Percentiles rank a stretch among this genome's conserved stretches.
These are phyloP conservation scores for Atrichornis clamosus DNA, from an alignment of 2,113 vertebrate species.

Conservation along the genomic window DNA sequence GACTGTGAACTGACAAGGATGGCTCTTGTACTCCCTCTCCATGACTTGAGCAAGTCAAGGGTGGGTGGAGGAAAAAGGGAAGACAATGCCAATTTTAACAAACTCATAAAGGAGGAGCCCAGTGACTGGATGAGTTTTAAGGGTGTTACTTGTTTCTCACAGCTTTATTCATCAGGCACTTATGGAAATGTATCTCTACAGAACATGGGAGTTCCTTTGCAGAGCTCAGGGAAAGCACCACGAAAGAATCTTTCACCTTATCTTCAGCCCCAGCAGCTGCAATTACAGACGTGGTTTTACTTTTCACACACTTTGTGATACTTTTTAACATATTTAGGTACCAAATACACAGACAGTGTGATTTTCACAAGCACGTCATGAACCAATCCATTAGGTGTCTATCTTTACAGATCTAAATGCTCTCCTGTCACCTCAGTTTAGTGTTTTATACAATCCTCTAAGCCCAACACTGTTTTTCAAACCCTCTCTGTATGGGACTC, in stretches of 20 bases:
- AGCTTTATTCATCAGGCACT: background rate
- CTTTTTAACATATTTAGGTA: background rate
- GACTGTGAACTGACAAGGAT: background rate
- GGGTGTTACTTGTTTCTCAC: background rate
- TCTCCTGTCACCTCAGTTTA: background rate
- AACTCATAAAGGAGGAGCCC: background rate
- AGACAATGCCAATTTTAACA: background rate
- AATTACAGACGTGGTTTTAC: background rate
- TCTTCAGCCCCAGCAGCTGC: background rate
- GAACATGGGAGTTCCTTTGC: background rate
- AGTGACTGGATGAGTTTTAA: background rate
- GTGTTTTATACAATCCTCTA: background rate
- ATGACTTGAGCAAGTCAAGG: conserved; percentile 3
- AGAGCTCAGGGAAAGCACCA: background rate
- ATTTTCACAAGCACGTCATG: background rate
- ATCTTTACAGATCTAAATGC: background rate
- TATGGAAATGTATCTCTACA: background rate
- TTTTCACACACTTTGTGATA: background rate
- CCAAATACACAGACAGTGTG: background rate
- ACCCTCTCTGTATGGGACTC: background rate
- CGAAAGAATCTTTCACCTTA: background rate
- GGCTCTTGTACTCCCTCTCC: background rate
- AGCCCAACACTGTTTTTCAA: background rate
- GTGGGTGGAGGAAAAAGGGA: background rate
- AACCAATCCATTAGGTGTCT: background rate